Conservation (phyloP, 2,113 vertebrate genomes). For the Pedetes capensis region DNA sequence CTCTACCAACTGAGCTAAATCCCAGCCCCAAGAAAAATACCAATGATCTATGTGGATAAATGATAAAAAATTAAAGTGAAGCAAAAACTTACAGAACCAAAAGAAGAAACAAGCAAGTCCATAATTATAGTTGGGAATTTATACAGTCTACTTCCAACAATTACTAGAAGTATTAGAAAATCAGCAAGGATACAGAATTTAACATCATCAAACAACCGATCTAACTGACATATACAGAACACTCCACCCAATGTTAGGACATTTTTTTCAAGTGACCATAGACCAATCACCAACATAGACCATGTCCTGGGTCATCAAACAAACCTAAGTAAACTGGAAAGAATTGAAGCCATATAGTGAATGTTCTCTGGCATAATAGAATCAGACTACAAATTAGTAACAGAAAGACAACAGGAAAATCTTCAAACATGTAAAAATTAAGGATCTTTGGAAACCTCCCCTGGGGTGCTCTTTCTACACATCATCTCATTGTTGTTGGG, state of each 20-base stretch:
- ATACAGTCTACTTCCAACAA: neutral
- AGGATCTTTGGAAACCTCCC: neutral
- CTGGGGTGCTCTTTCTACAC: neutral
- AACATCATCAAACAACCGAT: neutral
- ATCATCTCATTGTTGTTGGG: too few relatives aligned
- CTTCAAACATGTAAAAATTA: neutral
- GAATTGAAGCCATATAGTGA: neutral
- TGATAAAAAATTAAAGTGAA: neutral
- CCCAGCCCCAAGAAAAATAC: too few relatives aligned
- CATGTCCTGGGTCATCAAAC: neutral
- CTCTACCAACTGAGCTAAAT: too few relatives aligned
- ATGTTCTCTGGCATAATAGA: conserved; percentile 7
- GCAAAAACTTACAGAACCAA: neutral
- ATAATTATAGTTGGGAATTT: neutral
- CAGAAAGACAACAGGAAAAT: neutral
- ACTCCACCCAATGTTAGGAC: neutral
- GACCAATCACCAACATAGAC: neutral
- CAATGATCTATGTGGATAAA: too few relatives aligned
- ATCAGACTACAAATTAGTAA: conserved; percentile 26
- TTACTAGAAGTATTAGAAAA: neutral
- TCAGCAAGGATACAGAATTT: neutral
- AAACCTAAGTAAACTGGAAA: neutral
- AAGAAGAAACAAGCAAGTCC: neutral
- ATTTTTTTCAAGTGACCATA: neutral
- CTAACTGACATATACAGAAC: neutral